Evolutionary conservation across 2,797 vertebrate species (phyloP).

Genomic region (Oophaga sylvatica): DNA sequence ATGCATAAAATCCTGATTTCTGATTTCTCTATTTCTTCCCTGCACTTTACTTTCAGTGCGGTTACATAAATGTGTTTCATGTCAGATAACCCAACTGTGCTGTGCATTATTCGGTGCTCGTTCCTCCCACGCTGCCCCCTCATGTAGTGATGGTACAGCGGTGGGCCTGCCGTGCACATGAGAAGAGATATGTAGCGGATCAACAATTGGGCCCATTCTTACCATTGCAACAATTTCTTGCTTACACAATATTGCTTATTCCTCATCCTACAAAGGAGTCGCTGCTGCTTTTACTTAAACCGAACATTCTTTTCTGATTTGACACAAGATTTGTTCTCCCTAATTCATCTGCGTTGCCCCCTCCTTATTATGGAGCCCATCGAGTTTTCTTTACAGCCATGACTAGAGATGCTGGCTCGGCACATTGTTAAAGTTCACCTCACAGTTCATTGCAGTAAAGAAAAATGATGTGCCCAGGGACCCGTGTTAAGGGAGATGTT

Average conservation of each 20-base stretch:
- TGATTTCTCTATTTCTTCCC: neutral
- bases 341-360: conserved; percentile 27
- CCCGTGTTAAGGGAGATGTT: neutral
- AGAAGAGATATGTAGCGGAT: neutral
- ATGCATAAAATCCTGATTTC: too few relatives aligned
- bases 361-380: conserved; percentile 39
- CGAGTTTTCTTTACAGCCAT: conserved; percentile 42
- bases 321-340: conserved; percentile 14
- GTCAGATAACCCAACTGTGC: neutral
- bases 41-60: neutral
- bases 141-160: neutral
- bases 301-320: conserved; percentile 23
- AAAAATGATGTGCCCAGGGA: conserved; percentile 44
- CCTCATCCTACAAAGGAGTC: neutral
- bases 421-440: conserved; percentile 52
- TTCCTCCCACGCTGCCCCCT: neutral
- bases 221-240: neutral
- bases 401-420: conserved; percentile 50
- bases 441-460: conserved; percentile 50
- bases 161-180: conserved; percentile 33
- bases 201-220: conserved; percentile 7
- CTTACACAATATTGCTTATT: conserved; percentile 1
- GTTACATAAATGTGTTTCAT: neutral
- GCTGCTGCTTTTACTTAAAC: conserved; percentile 8
- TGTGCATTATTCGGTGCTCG: conserved; percentile 13